Percentiles rank a stretch among this genome's conserved stretches.
Evolutionary conservation across 2,888 invertebrate genomes (phyloP).

Genomic region (Mycalesis mineus): DNA sequence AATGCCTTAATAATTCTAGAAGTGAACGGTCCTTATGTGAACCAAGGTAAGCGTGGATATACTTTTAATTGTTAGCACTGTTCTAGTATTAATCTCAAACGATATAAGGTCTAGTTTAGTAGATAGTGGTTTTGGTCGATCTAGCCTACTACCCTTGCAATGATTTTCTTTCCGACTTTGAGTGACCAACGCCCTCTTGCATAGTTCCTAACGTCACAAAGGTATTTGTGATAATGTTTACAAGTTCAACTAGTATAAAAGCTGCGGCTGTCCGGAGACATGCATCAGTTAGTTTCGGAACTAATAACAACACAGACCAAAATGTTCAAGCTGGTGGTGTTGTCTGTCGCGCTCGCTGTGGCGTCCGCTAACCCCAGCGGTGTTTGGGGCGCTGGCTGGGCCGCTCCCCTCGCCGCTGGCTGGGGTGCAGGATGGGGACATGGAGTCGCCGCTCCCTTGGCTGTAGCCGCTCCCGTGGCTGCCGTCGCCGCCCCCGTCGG

Average conservation of each 20-base stretch:
- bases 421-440: conserved; percentile 26
- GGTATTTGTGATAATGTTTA: conserved; percentile 65
- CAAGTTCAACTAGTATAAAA: conserved; percentile 62
- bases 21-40: conserved; percentile 58
- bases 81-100: conserved; percentile 54
- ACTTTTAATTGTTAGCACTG: conserved; percentile 21
- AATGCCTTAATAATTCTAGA: conserved; percentile 20
- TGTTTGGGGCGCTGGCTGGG: conserved; percentile 25
- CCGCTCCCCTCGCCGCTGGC: conserved; percentile 23
- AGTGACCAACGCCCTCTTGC: conserved; percentile 32
- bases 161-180: conserved; percentile 35
- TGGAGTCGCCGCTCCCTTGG: not conserved
- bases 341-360: conserved; percentile 79
- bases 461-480: conserved; percentile 1
- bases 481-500: conserved; percentile 4
- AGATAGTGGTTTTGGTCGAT: conserved; percentile 46
- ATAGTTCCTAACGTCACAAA: conserved; percentile 43
- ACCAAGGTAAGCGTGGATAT: conserved; percentile 35
- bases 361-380: conserved; percentile 70
- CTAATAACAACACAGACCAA: conserved; percentile 72
- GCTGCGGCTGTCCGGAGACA: conserved; percentile 45
- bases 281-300: conserved; percentile 58
- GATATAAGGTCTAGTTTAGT: conserved; percentile 74
- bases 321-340: conserved; percentile 80
- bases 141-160: conserved; percentile 25